Evolutionary conservation across 1,140 invertebrate species (phyloP).

Genomic region (Zaprionus taronus): DNA sequence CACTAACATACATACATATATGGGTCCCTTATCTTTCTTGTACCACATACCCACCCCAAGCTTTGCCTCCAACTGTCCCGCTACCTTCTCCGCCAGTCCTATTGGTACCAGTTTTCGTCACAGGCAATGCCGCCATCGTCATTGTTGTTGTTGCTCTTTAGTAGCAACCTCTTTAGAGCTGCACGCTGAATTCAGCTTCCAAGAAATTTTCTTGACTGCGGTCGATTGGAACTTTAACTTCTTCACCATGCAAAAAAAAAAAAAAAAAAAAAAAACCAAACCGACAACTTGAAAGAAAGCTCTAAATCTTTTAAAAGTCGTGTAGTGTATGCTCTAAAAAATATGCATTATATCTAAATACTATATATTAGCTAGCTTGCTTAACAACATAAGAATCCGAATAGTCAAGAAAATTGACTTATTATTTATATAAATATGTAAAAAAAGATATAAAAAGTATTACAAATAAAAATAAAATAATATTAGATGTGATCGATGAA

Average conservation of each 20-base stretch:
- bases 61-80: slow-evolving; percentile 15
- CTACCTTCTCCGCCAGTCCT: slow-evolving; percentile 15
- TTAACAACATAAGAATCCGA: too few species aligned
- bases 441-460: too few species aligned
- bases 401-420: too few species aligned
- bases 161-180: slow-evolving; percentile 28
- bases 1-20: slow-evolving; percentile 52
- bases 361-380: background rate
- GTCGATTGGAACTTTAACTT: slow-evolving; percentile 43
- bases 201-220: slow-evolving; percentile 57
- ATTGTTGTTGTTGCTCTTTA: slow-evolving; percentile 38
- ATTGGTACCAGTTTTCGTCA: slow-evolving; percentile 50
- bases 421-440: too few species aligned
- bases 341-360: background rate
- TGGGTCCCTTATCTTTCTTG: slow-evolving; percentile 64
- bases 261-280: slow-evolving; percentile 29
- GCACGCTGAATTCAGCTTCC: slow-evolving; percentile 59
- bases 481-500: background rate
- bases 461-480: background rate
- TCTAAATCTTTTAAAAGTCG: slow-evolving; percentile 15
- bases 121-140: slow-evolving; percentile 42
- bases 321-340: slow-evolving; percentile 9
- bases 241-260: slow-evolving; percentile 52
- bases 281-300: slow-evolving; percentile 32
- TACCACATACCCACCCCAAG: slow-evolving; percentile 60